Evolutionary conservation across 1,140 invertebrate species (phyloP).

Genomic region (Zelostemma sp.): DNA sequence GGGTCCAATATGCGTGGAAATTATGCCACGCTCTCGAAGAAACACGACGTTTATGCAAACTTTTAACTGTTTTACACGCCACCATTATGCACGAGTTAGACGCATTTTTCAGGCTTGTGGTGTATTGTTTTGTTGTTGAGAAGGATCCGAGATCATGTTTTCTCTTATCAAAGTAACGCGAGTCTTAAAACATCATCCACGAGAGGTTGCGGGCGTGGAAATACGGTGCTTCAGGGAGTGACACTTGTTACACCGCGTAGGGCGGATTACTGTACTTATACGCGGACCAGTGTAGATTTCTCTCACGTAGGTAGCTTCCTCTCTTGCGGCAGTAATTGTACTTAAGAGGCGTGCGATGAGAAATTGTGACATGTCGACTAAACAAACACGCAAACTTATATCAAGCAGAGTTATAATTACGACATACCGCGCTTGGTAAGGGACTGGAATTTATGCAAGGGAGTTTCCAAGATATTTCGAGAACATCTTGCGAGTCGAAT

Average conservation of each 20-base stretch:
- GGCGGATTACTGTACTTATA: not conserved
- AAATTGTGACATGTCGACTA: constrained; percentile 1
- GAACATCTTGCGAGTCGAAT: no score
- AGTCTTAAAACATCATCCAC: constrained; percentile 1
- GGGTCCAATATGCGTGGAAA: constrained; percentile 2
- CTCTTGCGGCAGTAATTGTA: constrained; percentile 7
- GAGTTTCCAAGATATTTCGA: no score
- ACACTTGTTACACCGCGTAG: constrained; percentile 7
- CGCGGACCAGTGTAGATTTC: constrained; percentile 5
- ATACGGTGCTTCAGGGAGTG: constrained; percentile 3
- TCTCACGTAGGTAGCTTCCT: not conserved
- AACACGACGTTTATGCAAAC: not conserved
- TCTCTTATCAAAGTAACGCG: not conserved
- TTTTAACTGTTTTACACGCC: not conserved
- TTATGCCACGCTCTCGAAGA: not conserved
- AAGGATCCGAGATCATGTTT: no score
- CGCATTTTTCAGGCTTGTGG: no score
- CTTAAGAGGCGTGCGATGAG: constrained; percentile 2
- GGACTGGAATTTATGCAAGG: no score
- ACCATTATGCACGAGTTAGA: no score
- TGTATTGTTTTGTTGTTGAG: no score
- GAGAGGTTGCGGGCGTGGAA: not conserved
- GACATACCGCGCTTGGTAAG: no score
- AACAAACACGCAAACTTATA: not conserved
- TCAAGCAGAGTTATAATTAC: no score